Evolutionary conservation across 2,797 vertebrate species (phyloP), one percentile per base, ranked within the genome.

Genomic region (Pagetopsis macropterus): DNA sequence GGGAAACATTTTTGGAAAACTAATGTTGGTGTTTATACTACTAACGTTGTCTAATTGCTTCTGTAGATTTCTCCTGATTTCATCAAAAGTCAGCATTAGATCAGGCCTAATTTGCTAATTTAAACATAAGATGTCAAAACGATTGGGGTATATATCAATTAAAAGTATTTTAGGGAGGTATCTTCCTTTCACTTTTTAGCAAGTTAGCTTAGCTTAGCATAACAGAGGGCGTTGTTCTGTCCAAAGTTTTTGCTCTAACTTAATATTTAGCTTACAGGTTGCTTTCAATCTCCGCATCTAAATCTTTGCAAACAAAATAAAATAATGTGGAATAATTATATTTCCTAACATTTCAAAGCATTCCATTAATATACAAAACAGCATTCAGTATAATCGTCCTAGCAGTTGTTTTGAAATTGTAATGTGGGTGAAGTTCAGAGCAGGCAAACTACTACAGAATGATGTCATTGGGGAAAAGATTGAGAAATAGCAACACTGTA

Each of bases 401-500:
- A 59, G 51, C 43, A 63, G 23, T 15, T 56, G 41, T 59, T 50
- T 46, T 51, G 40, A 69, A 46, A 65, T 23, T 27, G 31, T 5
- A 62, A 61, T n/a, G 37, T 10, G 19, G 43, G 21, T 69, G 51
- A 81, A 54, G 65, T 68, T 71, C 50, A 68, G 66, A 65, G 63
- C 58, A 8, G 3, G 40, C 23, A 56, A 74, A 72, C 64, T 27
- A 56, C 71, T 50, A 73, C 56, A 60, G 40, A 69, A 64, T 52
- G n/a, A 85, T 74, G 59, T 75, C 65, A 81, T 1, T 44, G 51
- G 63, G 61, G 58, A 83, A 45, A 72, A 63, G 43, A 81, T 13
- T 59, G 77, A 65, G 65, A 58, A 83, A 72, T 43, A 74, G 68
- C 77, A 78, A 74, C 70, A 76, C 76, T 72, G 63, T 52, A 62